These are phyloP conservation scores for Scotopteryx bipunctaria DNA, from an alignment of 2,888 invertebrate genomes.

Conservation along the genomic window DNA sequence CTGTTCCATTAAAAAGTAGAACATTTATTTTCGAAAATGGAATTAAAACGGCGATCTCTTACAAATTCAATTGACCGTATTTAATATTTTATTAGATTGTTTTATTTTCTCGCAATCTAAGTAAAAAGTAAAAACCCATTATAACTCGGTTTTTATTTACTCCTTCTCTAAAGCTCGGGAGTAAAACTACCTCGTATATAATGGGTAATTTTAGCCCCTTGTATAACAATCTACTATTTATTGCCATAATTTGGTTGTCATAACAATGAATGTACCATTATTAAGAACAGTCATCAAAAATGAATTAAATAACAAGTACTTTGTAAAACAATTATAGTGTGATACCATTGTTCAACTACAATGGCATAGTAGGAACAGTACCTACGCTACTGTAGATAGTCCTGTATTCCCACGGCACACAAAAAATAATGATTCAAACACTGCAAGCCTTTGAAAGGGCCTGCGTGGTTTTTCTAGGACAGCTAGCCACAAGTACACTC, in stretches of 20 bases:
- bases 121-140: too few relatives aligned
- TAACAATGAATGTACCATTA: neutral
- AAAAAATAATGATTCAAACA: slow-evolving; percentile 27
- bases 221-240: neutral
- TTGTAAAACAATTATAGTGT: slow-evolving; percentile 39
- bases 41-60: too few relatives aligned
- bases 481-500: neutral
- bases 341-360: slow-evolving; percentile 44
- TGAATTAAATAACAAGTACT: slow-evolving; percentile 29
- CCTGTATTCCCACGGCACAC: slow-evolving; percentile 34
- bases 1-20: too few relatives aligned
- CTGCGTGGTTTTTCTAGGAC: neutral
- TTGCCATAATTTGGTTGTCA: neutral
- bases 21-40: too few relatives aligned
- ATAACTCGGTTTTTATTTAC: too few relatives aligned
- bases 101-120: too few relatives aligned
- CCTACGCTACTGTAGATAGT: slow-evolving; percentile 10
- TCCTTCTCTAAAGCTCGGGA: too few relatives aligned
- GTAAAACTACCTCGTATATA: too few relatives aligned
- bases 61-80: too few relatives aligned
- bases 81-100: too few relatives aligned
- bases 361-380: slow-evolving; percentile 36
- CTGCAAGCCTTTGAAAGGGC: slow-evolving; percentile 23
- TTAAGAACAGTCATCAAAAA: slow-evolving; percentile 35
- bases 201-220: too few relatives aligned